Evolutionary conservation across 1,140 invertebrate genomes (phyloP).

Genomic region (Zaprionus davidi): DNA sequence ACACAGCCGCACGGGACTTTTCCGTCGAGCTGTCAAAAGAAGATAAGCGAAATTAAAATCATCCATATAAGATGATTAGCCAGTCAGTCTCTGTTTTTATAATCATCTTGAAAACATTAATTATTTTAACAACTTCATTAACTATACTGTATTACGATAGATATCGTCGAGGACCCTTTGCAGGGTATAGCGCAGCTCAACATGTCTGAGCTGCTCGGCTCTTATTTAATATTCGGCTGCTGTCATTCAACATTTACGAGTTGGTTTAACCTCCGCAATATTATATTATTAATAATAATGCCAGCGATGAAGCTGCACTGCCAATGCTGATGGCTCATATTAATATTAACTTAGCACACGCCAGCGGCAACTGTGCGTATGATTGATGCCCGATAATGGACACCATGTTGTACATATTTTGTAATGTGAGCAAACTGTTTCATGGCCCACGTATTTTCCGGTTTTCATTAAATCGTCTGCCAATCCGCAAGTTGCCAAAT

Average conservation of each 20-base stretch:
- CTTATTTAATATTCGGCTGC: slow-evolving; percentile 51
- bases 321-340: slow-evolving; percentile 27
- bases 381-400: slow-evolving; percentile 55
- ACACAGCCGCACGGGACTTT: not conserved
- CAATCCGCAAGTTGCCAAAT: slow-evolving; percentile 11
- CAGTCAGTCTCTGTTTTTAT: not conserved
- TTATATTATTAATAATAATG: slow-evolving; percentile 47
- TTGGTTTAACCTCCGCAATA: slow-evolving; percentile 32
- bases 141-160: not conserved
- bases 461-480: slow-evolving; percentile 19
- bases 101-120: not conserved
- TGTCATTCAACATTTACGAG: slow-evolving; percentile 49
- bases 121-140: not conserved
- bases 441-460: slow-evolving; percentile 19
- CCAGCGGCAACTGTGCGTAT: slow-evolving; percentile 45
- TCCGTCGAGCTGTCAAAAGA: not conserved
- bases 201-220: not conserved
- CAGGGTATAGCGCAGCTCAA: slow-evolving; percentile 18
- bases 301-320: slow-evolving; percentile 24
- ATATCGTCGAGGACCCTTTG: not conserved
- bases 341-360: slow-evolving; percentile 43
- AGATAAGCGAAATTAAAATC: not conserved
- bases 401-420: slow-evolving; percentile 15
- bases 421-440: slow-evolving; percentile 20
- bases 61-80: not conserved